Percentiles rank a stretch among this genome's conserved stretches.
These are phyloP conservation scores for Tetrax tetrax DNA, from an alignment of 2,113 vertebrate genomes.

Conservation along the genomic window DNA sequence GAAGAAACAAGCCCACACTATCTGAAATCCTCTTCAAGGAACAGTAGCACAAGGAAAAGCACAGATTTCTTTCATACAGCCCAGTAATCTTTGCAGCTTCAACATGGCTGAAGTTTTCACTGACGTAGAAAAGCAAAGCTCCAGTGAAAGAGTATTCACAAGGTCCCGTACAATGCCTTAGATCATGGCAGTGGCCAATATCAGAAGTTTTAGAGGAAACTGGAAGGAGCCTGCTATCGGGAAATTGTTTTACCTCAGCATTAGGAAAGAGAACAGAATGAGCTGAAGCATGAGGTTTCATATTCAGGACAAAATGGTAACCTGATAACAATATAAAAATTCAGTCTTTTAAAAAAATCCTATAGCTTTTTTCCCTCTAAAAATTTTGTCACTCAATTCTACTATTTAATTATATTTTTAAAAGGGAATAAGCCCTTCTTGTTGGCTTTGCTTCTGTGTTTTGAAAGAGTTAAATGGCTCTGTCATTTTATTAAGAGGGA, in stretches of 20 bases:
- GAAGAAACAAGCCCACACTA: background rate
- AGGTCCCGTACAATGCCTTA: background rate
- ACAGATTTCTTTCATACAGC: background rate
- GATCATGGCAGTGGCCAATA: background rate
- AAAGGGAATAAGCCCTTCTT: background rate
- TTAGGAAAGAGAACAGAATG: background rate
- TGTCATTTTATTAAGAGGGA: background rate
- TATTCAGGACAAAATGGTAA: background rate
- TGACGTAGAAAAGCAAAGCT: background rate
- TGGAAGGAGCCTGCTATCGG: background rate
- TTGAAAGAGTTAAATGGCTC: background rate
- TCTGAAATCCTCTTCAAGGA: background rate
- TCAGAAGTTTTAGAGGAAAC: background rate
- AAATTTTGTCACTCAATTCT: background rate
- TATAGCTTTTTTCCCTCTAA: background rate
- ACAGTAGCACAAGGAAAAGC: background rate
- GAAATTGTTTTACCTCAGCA: background rate
- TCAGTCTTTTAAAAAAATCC: background rate
- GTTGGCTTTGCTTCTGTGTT: background rate
- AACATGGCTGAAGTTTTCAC: background rate
- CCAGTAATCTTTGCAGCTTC: background rate
- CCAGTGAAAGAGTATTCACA: background rate
- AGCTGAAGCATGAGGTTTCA: background rate
- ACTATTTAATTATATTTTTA: background rate
- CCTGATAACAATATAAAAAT: background rate